These are phyloP conservation scores for Melanostoma scalare DNA, from an alignment of 2,888 invertebrate genomes.

Conservation along the genomic window DNA sequence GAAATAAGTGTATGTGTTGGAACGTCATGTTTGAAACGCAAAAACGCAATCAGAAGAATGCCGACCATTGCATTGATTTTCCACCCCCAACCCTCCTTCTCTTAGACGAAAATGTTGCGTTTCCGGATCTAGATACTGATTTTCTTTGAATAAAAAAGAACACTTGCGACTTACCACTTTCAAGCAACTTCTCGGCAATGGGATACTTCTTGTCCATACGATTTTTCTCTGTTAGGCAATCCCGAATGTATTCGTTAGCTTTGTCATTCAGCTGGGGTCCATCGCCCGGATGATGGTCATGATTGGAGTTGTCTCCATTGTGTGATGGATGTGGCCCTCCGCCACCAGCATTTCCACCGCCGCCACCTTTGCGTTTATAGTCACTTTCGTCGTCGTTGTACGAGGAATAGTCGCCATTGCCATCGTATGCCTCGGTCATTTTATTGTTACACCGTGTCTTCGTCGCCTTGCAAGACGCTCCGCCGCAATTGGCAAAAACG, in stretches of 20 bases:
- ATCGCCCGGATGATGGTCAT: constrained; percentile 76
- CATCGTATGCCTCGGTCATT: constrained; percentile 82
- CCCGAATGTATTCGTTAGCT: constrained; percentile 90
- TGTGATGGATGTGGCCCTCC: constrained; percentile 75
- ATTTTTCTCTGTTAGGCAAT: constrained; percentile 88
- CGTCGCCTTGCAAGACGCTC: constrained; percentile 56
- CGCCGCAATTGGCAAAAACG: constrained; percentile 56
- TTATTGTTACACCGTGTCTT: constrained; percentile 74
- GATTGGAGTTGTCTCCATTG: constrained; percentile 78
- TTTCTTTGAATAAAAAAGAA: background rate
- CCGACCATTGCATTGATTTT: constrained; percentile 69
- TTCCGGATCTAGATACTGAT: constrained; percentile 31
- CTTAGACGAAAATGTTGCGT: constrained; percentile 26
- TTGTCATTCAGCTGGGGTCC: constrained; percentile 85
- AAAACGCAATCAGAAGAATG: constrained; percentile 47
- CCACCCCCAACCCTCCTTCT: constrained; percentile 22
- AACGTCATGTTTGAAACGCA: background rate
- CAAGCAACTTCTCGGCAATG: constrained; percentile 87
- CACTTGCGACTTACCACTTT: constrained; percentile 86
- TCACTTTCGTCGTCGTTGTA: constrained; percentile 81
- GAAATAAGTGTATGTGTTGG: background rate
- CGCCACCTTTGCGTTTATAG: constrained; percentile 77
- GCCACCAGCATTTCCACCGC: constrained; percentile 74
- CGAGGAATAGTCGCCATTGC: constrained; percentile 81
- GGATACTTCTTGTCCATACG: constrained; percentile 87